phyloP scores from a whole-genome alignment of 2,113 vertebrate genomes.

The Thomomys bottae region DNA sequence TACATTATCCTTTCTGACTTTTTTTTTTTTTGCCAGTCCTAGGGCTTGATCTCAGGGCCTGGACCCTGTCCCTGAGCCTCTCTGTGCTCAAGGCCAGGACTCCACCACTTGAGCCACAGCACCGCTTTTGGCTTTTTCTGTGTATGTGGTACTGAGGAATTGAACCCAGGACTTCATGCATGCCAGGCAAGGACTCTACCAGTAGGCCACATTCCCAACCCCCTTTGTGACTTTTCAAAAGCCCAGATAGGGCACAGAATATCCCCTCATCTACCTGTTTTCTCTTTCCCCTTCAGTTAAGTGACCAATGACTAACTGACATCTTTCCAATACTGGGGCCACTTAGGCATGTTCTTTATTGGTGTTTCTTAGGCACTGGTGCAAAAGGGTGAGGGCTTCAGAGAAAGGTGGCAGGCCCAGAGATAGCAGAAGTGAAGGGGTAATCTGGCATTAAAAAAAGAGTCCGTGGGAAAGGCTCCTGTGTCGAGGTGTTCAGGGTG shows the following conservation, averaged over 20 bases:
- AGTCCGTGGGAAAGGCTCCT: conserved; percentile 43
- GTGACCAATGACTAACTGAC: not conserved
- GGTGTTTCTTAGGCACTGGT: not conserved
- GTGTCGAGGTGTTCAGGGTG: not conserved
- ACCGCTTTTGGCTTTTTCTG: too few species aligned
- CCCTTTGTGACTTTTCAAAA: not conserved
- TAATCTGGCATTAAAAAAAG: conserved; percentile 15
- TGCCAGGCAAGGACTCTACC: too few species aligned
- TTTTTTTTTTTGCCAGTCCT: too few species aligned
- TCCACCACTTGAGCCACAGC: too few species aligned
- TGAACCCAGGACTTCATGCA: too few species aligned
- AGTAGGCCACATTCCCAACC: too few species aligned
- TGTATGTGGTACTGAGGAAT: too few species aligned
- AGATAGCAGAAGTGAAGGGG: not conserved
- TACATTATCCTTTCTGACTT: not conserved
- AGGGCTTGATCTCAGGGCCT: too few species aligned
- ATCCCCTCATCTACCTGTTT: fast-evolving
- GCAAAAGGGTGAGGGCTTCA: not conserved
- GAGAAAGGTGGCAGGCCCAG: not conserved
- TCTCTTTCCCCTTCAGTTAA: not conserved
- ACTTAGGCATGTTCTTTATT: conserved; percentile 55
- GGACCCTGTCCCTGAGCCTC: too few species aligned
- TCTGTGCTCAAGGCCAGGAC: too few species aligned
- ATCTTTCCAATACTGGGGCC: not conserved
- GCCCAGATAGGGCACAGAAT: not conserved